A percentile compares a stretch with the other conserved stretches of the same genome.
phyloP scores from a whole-genome alignment of 2,888 invertebrate species.

The Ametastegia equiseti region DNA sequence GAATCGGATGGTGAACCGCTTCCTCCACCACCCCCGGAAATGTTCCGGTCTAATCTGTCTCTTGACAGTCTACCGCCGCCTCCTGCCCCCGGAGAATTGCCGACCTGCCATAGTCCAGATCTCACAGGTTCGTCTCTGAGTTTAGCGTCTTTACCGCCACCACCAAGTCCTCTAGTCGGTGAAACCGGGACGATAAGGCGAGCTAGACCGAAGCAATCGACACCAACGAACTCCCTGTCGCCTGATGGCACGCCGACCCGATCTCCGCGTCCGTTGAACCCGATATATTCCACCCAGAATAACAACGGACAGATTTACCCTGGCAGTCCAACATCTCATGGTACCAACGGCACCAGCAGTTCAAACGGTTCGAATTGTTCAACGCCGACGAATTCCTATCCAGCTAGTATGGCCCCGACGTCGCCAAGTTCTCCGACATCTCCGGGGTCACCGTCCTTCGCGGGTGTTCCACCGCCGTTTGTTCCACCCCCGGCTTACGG shows the following conservation, averaged over 20 bases:
- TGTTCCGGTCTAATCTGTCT: constrained; percentile 88
- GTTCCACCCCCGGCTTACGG: constrained; percentile 69
- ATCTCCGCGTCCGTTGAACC: constrained; percentile 64
- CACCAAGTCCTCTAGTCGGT: constrained; percentile 80
- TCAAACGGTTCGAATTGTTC: constrained; percentile 59
- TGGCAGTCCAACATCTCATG: constrained; percentile 68
- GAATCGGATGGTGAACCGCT: constrained; percentile 80
- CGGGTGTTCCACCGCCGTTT: constrained; percentile 60
- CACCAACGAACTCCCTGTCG: constrained; percentile 76
- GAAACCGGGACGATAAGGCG: constrained; percentile 76
- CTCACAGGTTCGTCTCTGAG: constrained; percentile 85
- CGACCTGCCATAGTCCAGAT: constrained; percentile 77
- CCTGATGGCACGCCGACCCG: constrained; percentile 76
- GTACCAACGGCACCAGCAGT: constrained; percentile 37
- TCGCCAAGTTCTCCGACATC: constrained; percentile 64
- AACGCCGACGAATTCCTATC: constrained; percentile 67
- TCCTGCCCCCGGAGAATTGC: constrained; percentile 81
- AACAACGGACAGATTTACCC: constrained; percentile 71
- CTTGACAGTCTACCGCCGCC: constrained; percentile 90
- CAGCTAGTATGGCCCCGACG: constrained; percentile 53
- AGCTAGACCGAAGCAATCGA: constrained; percentile 73
- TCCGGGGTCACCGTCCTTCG: constrained; percentile 67
- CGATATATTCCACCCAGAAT: constrained; percentile 68
- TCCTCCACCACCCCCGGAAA: constrained; percentile 86
- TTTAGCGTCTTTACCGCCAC: constrained; percentile 85